Evolutionary conservation across 64 coral and sea anemone species (phyloP).

Genomic region (Exaiptasia diaphana): DNA sequence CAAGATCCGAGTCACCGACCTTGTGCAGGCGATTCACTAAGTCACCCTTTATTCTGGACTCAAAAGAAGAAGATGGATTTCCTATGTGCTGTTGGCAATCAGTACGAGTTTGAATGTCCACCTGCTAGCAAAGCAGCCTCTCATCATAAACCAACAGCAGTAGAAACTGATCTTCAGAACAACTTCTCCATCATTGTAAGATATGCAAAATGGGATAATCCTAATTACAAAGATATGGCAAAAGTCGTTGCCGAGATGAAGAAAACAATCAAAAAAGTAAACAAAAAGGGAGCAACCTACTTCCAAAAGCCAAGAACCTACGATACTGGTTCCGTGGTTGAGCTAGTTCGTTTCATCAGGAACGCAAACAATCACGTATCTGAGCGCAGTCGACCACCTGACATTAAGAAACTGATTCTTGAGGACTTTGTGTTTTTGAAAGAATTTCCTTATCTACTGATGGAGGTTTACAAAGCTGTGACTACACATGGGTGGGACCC

Average conservation of each 20-base stretch:
- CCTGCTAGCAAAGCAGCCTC: background rate
- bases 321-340: background rate
- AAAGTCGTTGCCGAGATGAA: background rate
- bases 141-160: background rate
- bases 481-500: too few relatives aligned
- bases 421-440: constrained; percentile 9
- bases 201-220: background rate
- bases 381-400: background rate
- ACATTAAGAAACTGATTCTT: background rate
- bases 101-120: background rate
- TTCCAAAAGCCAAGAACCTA: background rate
- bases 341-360: constrained; percentile 5
- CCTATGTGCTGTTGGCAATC: constrained; percentile 6
- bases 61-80: constrained; percentile 5
- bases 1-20: background rate
- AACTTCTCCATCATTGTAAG: background rate
- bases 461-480: too few relatives aligned
- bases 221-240: background rate
- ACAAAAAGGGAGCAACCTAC: too few relatives aligned
- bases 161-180: background rate
- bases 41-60: constrained; percentile 4
- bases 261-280: too few relatives aligned
- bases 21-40: background rate
- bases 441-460: too few relatives aligned
- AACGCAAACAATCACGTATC: background rate